phyloP scores from a whole-genome alignment of 1,140 invertebrate genomes.

The Caenorhabditis brenneri region DNA sequence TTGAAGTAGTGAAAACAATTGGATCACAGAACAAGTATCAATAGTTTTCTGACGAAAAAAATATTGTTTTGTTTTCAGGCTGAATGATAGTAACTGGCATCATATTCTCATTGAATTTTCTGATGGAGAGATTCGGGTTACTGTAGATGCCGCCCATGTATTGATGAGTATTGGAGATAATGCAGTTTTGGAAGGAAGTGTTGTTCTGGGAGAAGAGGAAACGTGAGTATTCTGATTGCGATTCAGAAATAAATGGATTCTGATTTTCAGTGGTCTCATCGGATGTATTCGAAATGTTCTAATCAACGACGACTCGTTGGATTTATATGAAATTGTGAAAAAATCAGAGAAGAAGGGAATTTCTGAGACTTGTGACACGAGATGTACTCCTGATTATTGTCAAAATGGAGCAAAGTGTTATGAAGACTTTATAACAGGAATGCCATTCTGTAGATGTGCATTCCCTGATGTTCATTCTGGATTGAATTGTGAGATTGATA shows the following conservation, averaged over 20 bases:
- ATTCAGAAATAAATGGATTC: neutral
- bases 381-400: constrained; percentile 16
- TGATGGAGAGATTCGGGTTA: constrained; percentile 27
- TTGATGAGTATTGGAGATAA: constrained; percentile 17
- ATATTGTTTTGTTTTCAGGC: constrained; percentile 3
- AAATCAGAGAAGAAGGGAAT: neutral
- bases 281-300: constrained; percentile 37
- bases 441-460: constrained; percentile 19
- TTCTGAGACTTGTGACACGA: neutral
- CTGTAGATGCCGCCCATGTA: constrained; percentile 33
- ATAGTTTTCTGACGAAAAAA: neutral
- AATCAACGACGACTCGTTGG: constrained; percentile 1
- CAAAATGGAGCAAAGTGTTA: constrained; percentile 47
- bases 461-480: constrained; percentile 48
- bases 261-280: constrained; percentile 30
- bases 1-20: neutral
- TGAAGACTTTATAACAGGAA: constrained; percentile 34
- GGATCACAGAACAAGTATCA: constrained; percentile 43
- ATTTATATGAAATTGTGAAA: neutral
- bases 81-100: constrained; percentile 49
- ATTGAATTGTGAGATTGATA: constrained; percentile 27
- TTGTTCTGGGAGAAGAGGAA: neutral
- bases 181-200: constrained; percentile 18
- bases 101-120: constrained; percentile 24
- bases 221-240: neutral